Evolutionary conservation across 2,113 vertebrate species (phyloP).

Genomic region (Shinisaurus crocodilurus): DNA sequence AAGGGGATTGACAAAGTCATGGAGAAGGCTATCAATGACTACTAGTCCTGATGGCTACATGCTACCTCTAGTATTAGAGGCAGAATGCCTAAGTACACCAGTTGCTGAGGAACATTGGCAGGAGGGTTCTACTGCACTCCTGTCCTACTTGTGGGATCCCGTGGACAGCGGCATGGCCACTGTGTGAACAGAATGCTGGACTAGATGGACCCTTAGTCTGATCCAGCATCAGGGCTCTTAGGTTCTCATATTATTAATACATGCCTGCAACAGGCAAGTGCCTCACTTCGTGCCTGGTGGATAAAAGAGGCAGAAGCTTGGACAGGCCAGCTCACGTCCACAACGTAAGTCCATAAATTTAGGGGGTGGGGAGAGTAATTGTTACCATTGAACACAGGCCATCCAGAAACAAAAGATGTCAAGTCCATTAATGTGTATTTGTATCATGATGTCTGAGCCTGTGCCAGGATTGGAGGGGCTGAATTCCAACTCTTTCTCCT

Average conservation of each 20-base stretch:
- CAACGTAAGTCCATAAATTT: neutral
- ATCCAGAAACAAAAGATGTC: neutral
- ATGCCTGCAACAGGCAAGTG: rapidly evolving
- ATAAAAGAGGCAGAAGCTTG: neutral
- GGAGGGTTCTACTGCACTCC: too few relatives aligned
- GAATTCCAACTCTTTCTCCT: neutral
- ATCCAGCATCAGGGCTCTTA: too few relatives aligned
- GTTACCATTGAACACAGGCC: neutral
- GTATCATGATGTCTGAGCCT: neutral
- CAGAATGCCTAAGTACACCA: too few relatives aligned
- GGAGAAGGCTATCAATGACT: too few relatives aligned
- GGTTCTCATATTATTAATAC: neutral
- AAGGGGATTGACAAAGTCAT: too few relatives aligned
- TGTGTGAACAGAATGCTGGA: too few relatives aligned
- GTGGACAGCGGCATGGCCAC: too few relatives aligned
- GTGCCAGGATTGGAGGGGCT: neutral
- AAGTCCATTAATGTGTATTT: neutral
- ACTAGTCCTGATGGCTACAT: too few relatives aligned
- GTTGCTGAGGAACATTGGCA: too few relatives aligned
- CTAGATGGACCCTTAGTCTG: too few relatives aligned
- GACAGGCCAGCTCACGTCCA: neutral
- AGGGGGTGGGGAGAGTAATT: neutral
- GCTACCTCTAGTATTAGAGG: too few relatives aligned
- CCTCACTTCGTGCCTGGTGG: neutral
- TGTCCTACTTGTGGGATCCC: too few relatives aligned